Percentiles rank a stretch among this genome's conserved stretches.
Evolutionary conservation across 1,140 invertebrate species (phyloP).

Genomic region (Chironomus striatipennis): DNA sequence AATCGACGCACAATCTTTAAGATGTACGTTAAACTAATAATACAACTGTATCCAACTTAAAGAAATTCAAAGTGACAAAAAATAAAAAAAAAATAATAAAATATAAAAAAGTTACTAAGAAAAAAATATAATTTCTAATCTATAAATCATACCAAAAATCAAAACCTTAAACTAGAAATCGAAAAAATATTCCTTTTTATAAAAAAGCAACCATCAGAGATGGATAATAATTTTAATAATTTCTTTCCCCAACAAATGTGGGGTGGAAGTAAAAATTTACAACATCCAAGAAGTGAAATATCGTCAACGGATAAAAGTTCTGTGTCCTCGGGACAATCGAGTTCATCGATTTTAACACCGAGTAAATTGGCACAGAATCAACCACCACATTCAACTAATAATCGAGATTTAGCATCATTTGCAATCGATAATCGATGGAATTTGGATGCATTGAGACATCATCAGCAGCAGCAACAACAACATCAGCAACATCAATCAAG

Average conservation of each 20-base stretch:
- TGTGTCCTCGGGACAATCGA: background rate
- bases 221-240: constrained; percentile 17
- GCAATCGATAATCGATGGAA: background rate
- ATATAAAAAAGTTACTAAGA: too few relatives aligned
- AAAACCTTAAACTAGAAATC: too few relatives aligned
- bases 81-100: too few relatives aligned
- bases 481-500: background rate
- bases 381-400: background rate
- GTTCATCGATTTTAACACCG: constrained; percentile 7
- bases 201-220: background rate
- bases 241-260: constrained; percentile 3
- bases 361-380: constrained; percentile 8
- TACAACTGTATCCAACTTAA: constrained; percentile 4
- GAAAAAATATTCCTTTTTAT: background rate
- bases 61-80: background rate
- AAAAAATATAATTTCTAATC: too few relatives aligned
- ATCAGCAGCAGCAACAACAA: background rate
- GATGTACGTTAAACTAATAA: background rate
- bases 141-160: too few relatives aligned
- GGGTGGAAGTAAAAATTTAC: background rate
- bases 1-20: constrained; percentile 6
- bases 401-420: background rate
- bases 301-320: background rate
- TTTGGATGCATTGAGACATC: background rate
- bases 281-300: background rate